These are phyloP conservation scores for Drosophila diplacantha DNA, from an alignment of 2,888 invertebrate species.

Conservation along the genomic window DNA sequence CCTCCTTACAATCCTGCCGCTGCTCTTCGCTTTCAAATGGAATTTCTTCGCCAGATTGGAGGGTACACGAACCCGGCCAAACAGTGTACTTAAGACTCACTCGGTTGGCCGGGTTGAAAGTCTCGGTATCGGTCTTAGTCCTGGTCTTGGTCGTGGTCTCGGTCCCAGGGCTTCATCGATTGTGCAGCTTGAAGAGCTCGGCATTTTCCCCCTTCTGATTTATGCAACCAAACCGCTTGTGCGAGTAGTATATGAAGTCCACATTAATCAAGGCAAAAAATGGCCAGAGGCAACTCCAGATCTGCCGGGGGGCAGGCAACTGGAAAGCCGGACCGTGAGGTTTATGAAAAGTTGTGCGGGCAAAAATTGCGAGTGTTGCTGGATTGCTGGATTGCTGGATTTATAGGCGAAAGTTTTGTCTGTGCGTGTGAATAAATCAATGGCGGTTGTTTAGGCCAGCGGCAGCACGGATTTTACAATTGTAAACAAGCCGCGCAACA, in stretches of 20 bases:
- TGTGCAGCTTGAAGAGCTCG: conserved; percentile 4
- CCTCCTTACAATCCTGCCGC: conserved; percentile 4
- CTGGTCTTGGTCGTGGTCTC: not conserved
- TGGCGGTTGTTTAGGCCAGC: conserved; percentile 62
- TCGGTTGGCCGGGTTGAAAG: conserved; percentile 4
- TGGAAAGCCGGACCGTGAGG: conserved; percentile 40
- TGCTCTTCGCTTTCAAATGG: not conserved
- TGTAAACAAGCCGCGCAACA: conserved; percentile 55
- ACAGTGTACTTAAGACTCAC: conserved; percentile 32
- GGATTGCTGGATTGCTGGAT: conserved; percentile 58
- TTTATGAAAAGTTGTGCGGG: conserved; percentile 62
- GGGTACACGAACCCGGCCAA: conserved; percentile 28
- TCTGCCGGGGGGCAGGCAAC: conserved; percentile 4
- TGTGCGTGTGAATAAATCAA: conserved; percentile 60
- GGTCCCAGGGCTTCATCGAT: conserved; percentile 16
- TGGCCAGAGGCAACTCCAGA: conserved; percentile 22
- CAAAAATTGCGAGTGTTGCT: conserved; percentile 46
- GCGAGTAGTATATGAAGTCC: conserved; percentile 46
- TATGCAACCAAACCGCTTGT: conserved; percentile 58
- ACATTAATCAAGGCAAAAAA: conserved; percentile 61
- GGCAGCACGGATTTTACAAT: conserved; percentile 54
- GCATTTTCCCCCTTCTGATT: conserved; percentile 40
- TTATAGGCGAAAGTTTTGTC: conserved; percentile 65
- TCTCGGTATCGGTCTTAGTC: not conserved
- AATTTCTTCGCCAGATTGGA: conserved; percentile 8